phyloP scores from a whole-genome alignment of 2,113 vertebrate genomes.

The Saccopteryx bilineata region DNA sequence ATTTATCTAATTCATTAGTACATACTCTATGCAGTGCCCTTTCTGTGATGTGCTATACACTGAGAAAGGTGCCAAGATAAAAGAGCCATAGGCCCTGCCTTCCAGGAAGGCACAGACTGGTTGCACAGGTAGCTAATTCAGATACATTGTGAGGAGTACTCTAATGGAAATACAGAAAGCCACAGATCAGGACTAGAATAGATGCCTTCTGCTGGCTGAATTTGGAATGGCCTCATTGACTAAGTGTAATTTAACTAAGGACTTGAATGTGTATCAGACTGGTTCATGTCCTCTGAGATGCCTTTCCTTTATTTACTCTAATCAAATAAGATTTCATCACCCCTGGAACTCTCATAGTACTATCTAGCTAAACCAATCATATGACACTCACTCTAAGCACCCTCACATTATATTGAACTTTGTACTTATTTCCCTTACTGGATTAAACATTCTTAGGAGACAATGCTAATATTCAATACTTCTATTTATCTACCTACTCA shows the following conservation, averaged over 20 bases:
- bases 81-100: not conserved
- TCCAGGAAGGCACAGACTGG: slow-evolving; percentile 13
- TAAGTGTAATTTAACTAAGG: not conserved
- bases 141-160: not conserved
- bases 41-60: not conserved
- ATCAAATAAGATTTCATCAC: not conserved
- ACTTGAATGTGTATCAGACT: slow-evolving; percentile 32
- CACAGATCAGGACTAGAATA: not conserved
- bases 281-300: not conserved
- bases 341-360: not conserved
- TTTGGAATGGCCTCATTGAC: not conserved
- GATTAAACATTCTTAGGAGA: slow-evolving; percentile 23
- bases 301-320: not conserved
- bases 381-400: not conserved
- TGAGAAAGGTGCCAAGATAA: not conserved
- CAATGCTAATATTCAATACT: not conserved
- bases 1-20: slow-evolving; percentile 14
- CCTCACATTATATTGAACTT: not conserved
- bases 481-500: not conserved
- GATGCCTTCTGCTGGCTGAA: slow-evolving; percentile 1
- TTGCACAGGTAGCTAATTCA: slow-evolving; percentile 10
- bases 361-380: not conserved
- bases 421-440: not conserved
- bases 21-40: not conserved
- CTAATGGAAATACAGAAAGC: slow-evolving; percentile 3